Percentiles rank a stretch among this genome's conserved stretches.
These are phyloP conservation scores for Thaumatotibia leucotreta DNA, from an alignment of 1,140 invertebrate species.

Conservation along the genomic window DNA sequence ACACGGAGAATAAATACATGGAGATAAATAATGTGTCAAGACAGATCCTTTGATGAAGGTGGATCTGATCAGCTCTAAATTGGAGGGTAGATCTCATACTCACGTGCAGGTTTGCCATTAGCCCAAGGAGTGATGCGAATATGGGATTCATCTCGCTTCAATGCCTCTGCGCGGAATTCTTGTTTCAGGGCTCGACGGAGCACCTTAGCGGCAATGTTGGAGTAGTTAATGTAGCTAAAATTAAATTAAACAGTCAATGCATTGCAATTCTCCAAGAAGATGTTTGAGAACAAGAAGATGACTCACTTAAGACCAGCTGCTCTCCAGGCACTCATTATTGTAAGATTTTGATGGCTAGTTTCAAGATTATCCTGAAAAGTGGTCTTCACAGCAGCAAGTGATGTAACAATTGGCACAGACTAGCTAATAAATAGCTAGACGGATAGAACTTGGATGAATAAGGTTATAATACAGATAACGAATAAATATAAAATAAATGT, in stretches of 20 bases:
- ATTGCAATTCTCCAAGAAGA: neutral
- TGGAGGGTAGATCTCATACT: conserved; percentile 61
- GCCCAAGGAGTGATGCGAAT: conserved; percentile 91
- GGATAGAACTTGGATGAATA: neutral
- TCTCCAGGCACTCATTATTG: conserved; percentile 70
- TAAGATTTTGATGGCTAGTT: conserved; percentile 18
- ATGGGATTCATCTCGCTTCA: conserved; percentile 84
- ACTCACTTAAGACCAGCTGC: conserved; percentile 67
- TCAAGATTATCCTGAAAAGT: neutral
- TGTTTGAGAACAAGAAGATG: neutral
- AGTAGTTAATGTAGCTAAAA: conserved; percentile 92
- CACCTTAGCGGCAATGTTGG: conserved; percentile 90
- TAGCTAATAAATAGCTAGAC: too few relatives aligned
- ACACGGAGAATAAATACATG: too few relatives aligned
- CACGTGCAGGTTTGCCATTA: conserved; percentile 89
- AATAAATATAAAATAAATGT: neutral
- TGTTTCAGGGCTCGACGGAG: conserved; percentile 87
- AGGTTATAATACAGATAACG: conserved; percentile 3
- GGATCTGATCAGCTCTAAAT: neutral
- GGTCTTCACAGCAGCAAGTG: neutral
- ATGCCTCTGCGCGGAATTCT: conserved; percentile 83
- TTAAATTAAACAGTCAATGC: conserved; percentile 17
- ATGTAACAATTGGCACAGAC: conserved; percentile 12
- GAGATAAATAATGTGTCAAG: too few relatives aligned
- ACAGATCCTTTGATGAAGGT: too few relatives aligned